Conservation (phyloP, 2,113 vertebrate genomes). For the Nycticorax nycticorax region DNA sequence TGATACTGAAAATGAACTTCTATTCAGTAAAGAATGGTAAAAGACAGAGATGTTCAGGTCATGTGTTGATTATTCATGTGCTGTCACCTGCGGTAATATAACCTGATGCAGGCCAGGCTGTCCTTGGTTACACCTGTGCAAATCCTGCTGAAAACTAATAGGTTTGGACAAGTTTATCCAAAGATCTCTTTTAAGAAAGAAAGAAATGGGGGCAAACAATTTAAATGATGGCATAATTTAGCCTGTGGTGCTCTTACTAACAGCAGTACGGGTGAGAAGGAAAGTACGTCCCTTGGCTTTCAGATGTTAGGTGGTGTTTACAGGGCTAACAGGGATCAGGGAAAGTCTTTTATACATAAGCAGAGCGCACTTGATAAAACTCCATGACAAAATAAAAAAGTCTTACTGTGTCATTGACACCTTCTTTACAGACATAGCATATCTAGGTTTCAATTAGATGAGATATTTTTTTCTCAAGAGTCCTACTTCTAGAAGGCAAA, state of each 20-base stretch:
- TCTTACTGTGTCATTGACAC: neutral
- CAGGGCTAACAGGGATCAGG: neutral
- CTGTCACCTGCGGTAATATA: neutral
- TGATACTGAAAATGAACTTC: neutral
- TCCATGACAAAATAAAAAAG: neutral
- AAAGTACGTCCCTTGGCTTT: neutral
- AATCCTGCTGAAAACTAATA: conserved; percentile 2
- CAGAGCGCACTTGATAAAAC: neutral
- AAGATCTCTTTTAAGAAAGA: neutral
- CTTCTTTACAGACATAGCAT: neutral
- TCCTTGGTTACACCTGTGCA: neutral
- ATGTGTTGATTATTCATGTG: neutral
- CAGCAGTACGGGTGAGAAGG: neutral
- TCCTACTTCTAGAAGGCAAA: neutral
- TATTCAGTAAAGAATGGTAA: neutral
- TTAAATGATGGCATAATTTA: neutral
- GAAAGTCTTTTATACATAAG: neutral
- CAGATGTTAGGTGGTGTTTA: neutral
- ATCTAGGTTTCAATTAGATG: neutral
- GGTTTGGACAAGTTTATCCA: neutral
- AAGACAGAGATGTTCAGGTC: neutral
- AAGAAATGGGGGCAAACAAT: neutral
- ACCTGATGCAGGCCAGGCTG: conserved; percentile 22
- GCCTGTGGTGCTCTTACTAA: neutral
- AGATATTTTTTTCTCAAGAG: neutral